Base-by-base conservation (phyloP, 2,888 invertebrate genomes). In the Margaritifera margaritifera region DNA sequence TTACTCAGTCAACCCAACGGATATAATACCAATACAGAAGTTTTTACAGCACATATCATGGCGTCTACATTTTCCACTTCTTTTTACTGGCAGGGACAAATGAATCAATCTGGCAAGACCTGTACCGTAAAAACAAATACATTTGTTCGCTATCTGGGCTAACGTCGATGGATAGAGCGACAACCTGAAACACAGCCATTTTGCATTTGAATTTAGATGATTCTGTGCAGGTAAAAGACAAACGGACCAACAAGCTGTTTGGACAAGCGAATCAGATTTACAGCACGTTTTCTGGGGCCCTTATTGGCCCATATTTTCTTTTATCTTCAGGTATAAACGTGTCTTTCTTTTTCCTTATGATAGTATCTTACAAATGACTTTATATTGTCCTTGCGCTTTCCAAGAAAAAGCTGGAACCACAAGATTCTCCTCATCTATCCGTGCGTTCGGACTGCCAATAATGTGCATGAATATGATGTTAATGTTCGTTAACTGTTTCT, bases 141-240 rank as follows among this genome's bases (percentile, higher is more conserved):
- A 50, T 72, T 53, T 64, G 54, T 15, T 72, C 72, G 11, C 42
- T 66, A 19, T 72, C 53, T 52, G 72, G 56, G 3, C 57, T 58
- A 22, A 72, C 64, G 2, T 59, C 68, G 27, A 27, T 25, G 22
- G 72, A 65, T 42, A 66, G 66, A 15, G 72, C 68, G 2, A 68
- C 68, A 42, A 68, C 72, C n/a, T 68, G 72, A 4, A 72, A 68
- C 24, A 68, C 24, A 63, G 72, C 65, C 4, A 6, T 72, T 0
- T 55, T 72, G 4, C 50, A 65, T 31, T 58, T 72, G 5, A 31
- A 27, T 22, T 6, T 11, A 6, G 60, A 53, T 2, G 68, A 72
- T 58, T 5, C 2, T 4, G 58, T 72, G 2, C 57, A 64, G 22
- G 62, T 68, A 25, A 68, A 65, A 24, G 62, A 64, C 25, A 19